Evolutionary conservation across 2,888 invertebrate species (phyloP).

Genomic region (Lobophora halterata): DNA sequence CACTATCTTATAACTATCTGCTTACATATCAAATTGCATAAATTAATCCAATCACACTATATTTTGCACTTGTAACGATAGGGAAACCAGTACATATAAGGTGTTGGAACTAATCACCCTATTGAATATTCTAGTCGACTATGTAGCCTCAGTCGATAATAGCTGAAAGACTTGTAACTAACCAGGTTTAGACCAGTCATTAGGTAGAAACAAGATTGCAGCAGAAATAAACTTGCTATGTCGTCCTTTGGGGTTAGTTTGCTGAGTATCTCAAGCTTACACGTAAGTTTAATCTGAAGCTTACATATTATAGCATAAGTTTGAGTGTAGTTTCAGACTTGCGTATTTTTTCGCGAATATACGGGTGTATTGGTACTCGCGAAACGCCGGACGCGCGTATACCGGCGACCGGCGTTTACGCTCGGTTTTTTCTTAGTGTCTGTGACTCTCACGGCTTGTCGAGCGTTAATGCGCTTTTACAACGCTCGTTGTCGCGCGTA

Average conservation of each 20-base stretch:
- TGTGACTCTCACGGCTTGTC: too few species aligned
- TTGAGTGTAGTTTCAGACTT: too few species aligned
- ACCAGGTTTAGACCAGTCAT: constrained; percentile 21
- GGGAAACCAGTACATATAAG: constrained; percentile 22
- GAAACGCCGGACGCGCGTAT: too few species aligned
- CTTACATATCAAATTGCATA: constrained; percentile 28
- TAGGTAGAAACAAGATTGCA: constrained; percentile 20
- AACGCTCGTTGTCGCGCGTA: too few species aligned
- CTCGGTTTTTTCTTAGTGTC: too few species aligned
- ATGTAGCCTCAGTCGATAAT: constrained; percentile 15
- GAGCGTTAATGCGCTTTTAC: too few species aligned
- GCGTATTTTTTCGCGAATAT: too few species aligned
- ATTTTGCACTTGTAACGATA: constrained; percentile 31
- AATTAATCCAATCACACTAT: constrained; percentile 29
- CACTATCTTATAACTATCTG: constrained; percentile 10
- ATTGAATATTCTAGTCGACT: constrained; percentile 21
- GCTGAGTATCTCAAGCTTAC: neutral
- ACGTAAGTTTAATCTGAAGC: too few species aligned
- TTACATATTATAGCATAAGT: too few species aligned
- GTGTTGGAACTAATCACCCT: constrained; percentile 28
- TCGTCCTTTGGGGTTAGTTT: constrained; percentile 3
- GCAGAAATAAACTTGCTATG: constrained; percentile 16
- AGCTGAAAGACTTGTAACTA: constrained; percentile 16
- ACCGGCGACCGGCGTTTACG: too few species aligned
- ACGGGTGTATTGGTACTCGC: too few species aligned